These are phyloP conservation scores for Nasonia giraulti DNA, from an alignment of 1,140 invertebrate species.

Conservation along the genomic window DNA sequence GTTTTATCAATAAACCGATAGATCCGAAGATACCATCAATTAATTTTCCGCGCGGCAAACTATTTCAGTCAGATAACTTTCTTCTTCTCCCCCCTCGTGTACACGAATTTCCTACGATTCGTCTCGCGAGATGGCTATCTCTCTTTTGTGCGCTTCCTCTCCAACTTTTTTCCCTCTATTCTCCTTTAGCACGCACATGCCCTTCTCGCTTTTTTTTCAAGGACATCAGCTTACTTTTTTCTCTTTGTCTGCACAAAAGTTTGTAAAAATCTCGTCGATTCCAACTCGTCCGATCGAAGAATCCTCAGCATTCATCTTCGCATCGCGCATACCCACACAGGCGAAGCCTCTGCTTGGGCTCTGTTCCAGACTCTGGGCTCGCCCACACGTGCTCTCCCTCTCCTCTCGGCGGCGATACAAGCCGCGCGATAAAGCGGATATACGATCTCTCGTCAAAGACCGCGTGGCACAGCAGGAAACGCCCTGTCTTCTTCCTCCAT, in stretches of 20 bases:
- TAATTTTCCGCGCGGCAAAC: no score
- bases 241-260: background rate
- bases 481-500: slow-evolving; percentile 22
- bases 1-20: no score
- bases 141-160: background rate
- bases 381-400: background rate
- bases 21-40: no score
- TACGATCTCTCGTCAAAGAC: slow-evolving; percentile 48
- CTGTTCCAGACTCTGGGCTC: background rate
- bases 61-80: background rate
- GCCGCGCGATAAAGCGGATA: slow-evolving; percentile 50
- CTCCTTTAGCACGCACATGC: background rate
- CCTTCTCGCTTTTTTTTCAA: slow-evolving; percentile 1
- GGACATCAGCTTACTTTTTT: no score
- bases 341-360: background rate
- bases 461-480: slow-evolving; percentile 33
- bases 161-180: slow-evolving; percentile 1
- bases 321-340: background rate
- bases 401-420: slow-evolving; percentile 12
- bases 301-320: background rate
- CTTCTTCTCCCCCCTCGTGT: background rate
- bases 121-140: background rate
- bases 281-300: background rate
- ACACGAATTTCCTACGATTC: background rate
- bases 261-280: no score